Evolutionary conservation across 2,888 invertebrate species (phyloP), one percentile per base, ranked within the genome.

Genomic region (Byasa hedistus): DNA sequence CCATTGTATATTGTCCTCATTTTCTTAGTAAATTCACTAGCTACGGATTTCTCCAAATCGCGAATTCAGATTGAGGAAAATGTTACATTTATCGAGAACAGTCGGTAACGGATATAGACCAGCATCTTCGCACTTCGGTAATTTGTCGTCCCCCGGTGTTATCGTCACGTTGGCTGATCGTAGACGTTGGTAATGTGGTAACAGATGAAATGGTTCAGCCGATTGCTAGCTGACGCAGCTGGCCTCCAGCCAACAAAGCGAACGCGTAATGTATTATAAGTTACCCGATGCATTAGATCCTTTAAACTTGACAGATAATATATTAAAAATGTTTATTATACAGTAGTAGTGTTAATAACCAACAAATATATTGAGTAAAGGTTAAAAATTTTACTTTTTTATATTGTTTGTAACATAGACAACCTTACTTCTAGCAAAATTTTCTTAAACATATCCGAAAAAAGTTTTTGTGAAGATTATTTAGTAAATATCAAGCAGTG

Each of bases 31-130:
- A n/a, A n/a, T n/a, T n/a, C n/a, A n/a, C n/a, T n/a, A n/a, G n/a
- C n/a, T n/a, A n/a, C n/a, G n/a, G n/a, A n/a, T n/a, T n/a, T n/a
- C n/a, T n/a, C n/a, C n/a, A n/a, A n/a, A n/a, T n/a, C n/a, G n/a
- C n/a, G n/a, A n/a, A n/a, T n/a, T n/a, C 10, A 7, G n/a, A 15
- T 48, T 24, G 21, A 60, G 60, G 60, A 60, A 60, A 60, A 60
- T 22, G 60, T 60, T 12, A 4, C 60, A 23, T 21, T 15, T n/a
- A 51, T n/a, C 19, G 5, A 21, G 8, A 44, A 44, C 15, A 48
- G 23, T 44, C 48, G 19, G 39, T 44, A 15, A 27, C 51, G n/a
- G 48, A 60, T 60, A 60, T 21, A 60, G 60, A 12, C 12, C 58
- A 12, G 39, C 15, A 1, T 59, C 23, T 22, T 23, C 39, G 23